Evolutionary conservation across 2,113 vertebrate genomes (phyloP).

Genomic region (Macrotus californicus): DNA sequence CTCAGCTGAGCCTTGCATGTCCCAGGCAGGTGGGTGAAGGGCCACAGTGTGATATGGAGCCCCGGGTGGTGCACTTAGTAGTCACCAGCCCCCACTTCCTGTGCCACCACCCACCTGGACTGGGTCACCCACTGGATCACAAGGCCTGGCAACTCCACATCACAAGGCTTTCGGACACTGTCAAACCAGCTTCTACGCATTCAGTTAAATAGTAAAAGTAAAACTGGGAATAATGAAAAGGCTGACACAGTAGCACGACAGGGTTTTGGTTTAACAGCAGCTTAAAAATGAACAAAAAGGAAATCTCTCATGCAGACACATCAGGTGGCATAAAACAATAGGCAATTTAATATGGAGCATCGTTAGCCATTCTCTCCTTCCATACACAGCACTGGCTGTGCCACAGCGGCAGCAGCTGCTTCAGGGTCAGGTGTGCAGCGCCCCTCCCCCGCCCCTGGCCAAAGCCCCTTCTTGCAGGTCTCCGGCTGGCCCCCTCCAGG

Average conservation of each 20-base stretch:
- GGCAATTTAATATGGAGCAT: constrained; percentile 90
- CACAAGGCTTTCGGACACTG: constrained; percentile 46
- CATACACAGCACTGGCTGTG: not conserved
- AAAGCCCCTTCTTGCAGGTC: constrained; percentile 69
- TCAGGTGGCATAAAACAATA: constrained; percentile 90
- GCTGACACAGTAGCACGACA: constrained; percentile 82
- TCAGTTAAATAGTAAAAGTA: constrained; percentile 82
- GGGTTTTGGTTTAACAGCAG: constrained; percentile 85
- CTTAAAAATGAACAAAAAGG: constrained; percentile 83
- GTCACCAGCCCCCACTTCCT: not conserved
- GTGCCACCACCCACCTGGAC: not conserved
- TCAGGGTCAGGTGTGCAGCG: not conserved
- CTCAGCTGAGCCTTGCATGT: not conserved
- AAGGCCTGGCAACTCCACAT: constrained; percentile 35
- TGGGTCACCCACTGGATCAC: not conserved
- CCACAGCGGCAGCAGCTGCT: constrained; percentile 25
- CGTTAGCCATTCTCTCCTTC: constrained; percentile 81
- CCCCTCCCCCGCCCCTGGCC: not conserved
- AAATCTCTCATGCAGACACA: constrained; percentile 86
- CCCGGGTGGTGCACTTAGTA: not conserved
- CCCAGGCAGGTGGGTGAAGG: not conserved
- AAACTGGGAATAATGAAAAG: constrained; percentile 76
- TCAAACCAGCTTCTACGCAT: constrained; percentile 80
- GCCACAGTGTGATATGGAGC: not conserved
- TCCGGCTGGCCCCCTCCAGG: constrained; percentile 19